phyloP scores from a whole-genome alignment of 2,888 invertebrate genomes.

The Phlogophora meticulosa region DNA sequence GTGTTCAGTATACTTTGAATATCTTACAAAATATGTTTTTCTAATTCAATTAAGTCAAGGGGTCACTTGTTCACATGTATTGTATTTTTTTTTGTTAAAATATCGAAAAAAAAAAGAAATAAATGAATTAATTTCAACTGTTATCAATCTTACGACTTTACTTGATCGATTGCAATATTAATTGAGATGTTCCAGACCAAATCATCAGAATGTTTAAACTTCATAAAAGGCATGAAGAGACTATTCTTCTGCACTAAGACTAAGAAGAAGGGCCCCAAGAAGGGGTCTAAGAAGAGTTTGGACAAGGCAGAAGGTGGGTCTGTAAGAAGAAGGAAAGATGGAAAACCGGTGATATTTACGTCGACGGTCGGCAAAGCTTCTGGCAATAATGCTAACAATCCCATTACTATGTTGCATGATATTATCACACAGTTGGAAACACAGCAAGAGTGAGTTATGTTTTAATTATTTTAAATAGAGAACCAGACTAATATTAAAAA shows the following conservation, averaged over 20 bases:
- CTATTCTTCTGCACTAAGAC: conserved; percentile 88
- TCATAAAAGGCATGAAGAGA: conserved; percentile 86
- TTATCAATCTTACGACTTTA: not conserved
- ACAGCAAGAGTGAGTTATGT: conserved; percentile 89
- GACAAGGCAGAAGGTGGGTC: conserved; percentile 66
- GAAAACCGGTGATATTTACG: conserved; percentile 82
- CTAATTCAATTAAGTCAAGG: too few species aligned
- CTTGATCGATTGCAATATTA: conserved; percentile 36
- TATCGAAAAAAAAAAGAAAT: too few species aligned
- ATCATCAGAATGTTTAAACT: conserved; percentile 83
- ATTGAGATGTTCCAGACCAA: conserved; percentile 78
- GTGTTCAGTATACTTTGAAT: too few species aligned
- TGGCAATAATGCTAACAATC: conserved; percentile 86
- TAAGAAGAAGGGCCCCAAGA: conserved; percentile 76
- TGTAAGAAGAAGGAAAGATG: conserved; percentile 70
- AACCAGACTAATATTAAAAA: too few species aligned
- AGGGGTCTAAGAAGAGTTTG: conserved; percentile 66
- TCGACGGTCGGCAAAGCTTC: conserved; percentile 88
- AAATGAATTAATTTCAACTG: too few species aligned
- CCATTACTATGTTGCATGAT: conserved; percentile 92
- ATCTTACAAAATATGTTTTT: too few species aligned
- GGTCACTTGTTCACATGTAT: too few species aligned
- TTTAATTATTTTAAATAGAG: too few species aligned
- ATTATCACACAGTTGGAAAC: conserved; percentile 94
- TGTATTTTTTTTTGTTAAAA: too few species aligned